phyloP scores from a whole-genome alignment of 2,888 invertebrate genomes.

The Leptothorax acervorum region DNA sequence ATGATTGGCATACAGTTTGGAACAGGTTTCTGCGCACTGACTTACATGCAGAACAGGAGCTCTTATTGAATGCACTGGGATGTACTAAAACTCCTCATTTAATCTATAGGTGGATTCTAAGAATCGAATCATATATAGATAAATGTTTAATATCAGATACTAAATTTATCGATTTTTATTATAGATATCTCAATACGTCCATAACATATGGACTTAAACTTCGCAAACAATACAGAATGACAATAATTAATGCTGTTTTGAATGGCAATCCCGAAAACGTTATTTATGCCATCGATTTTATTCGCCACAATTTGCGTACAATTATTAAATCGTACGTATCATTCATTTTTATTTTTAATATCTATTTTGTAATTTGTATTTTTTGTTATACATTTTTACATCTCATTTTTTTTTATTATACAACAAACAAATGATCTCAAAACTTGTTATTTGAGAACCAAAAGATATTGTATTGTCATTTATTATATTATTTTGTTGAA shows the following conservation, averaged over 20 bases:
- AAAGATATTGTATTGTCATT: not conserved
- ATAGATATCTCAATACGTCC: constrained; percentile 65
- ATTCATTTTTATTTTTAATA: not conserved
- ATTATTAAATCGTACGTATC: constrained; percentile 73
- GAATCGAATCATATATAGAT: not conserved
- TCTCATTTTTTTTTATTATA: not conserved
- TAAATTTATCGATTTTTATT: not conserved
- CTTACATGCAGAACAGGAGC: constrained; percentile 90
- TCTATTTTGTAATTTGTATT: not conserved
- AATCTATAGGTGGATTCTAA: constrained; percentile 86
- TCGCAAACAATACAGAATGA: constrained; percentile 75
- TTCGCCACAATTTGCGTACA: constrained; percentile 72
- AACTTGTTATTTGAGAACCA: not conserved
- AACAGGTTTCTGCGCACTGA: constrained; percentile 87
- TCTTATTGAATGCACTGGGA: constrained; percentile 89
- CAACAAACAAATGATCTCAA: not conserved
- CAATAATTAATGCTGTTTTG: constrained; percentile 73
- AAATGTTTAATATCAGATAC: not conserved
- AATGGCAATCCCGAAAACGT: constrained; percentile 71
- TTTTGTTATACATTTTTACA: not conserved
- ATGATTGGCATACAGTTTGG: constrained; percentile 90
- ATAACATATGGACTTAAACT: constrained; percentile 60
- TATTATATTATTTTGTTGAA: not conserved
- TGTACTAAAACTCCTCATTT: constrained; percentile 88
- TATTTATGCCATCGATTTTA: constrained; percentile 70